Conservation (phyloP, 2,113 vertebrate genomes). For the Pipra filicauda region DNA sequence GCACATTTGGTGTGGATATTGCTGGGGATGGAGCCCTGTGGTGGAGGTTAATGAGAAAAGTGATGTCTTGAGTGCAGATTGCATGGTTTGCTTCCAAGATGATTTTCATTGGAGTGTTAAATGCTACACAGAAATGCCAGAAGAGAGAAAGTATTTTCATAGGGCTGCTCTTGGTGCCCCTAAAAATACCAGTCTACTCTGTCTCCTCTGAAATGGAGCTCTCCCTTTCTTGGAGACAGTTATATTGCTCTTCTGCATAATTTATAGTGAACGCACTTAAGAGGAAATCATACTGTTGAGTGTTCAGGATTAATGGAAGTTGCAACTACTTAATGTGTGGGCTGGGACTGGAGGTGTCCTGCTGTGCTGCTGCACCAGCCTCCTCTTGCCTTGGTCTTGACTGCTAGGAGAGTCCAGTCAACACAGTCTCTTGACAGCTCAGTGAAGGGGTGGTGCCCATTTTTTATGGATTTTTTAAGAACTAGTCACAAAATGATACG, state of each 20-base stretch:
- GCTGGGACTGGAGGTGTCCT: neutral
- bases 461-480: neutral
- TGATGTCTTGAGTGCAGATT: neutral
- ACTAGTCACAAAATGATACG: neutral
- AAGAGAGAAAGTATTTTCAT: neutral
- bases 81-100: neutral
- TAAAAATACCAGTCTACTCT: neutral
- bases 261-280: neutral
- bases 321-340: neutral
- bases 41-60: conserved; percentile 34
- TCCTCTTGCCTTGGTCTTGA: neutral
- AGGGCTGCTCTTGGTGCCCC: neutral
- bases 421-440: neutral
- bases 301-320: neutral
- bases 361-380: neutral
- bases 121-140: neutral
- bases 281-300: neutral
- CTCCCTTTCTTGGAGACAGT: neutral
- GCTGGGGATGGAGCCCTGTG: neutral
- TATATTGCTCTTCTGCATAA: neutral
- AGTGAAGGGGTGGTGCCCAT: neutral
- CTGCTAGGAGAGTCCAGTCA: neutral
- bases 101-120: neutral
- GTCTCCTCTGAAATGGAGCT: neutral
- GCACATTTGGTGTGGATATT: neutral